Percentiles rank a stretch among this genome's conserved stretches.
Conservation (phyloP, 2,797 vertebrate genomes). For the Loris lydekkerianus region DNA sequence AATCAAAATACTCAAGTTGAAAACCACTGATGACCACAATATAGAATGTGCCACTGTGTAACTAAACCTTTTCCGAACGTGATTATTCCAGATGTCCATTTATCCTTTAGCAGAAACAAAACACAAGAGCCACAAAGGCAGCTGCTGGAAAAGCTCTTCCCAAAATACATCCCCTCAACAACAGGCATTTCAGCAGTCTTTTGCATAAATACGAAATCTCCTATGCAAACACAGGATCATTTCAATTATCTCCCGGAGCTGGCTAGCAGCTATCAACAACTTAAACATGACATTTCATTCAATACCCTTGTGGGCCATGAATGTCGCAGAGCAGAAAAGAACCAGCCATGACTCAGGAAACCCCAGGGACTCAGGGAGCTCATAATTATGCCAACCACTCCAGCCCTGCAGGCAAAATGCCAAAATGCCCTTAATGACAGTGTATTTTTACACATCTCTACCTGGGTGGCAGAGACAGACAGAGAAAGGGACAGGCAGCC, state of each 20-base stretch:
- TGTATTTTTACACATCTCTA: conserved; percentile 65
- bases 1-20: conserved; percentile 21
- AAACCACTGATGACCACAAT: background rate
- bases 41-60: background rate
- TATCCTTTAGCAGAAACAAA: conserved; percentile 16
- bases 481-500: conserved; percentile 38
- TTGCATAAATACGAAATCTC: conserved; percentile 64
- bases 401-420: conserved; percentile 17
- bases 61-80: background rate
- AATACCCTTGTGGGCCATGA: background rate
- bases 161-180: conserved; percentile 46
- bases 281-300: conserved; percentile 51
- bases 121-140: conserved; percentile 14
- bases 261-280: conserved; percentile 30
- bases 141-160: conserved; percentile 55
- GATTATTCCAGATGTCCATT: background rate
- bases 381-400: background rate
- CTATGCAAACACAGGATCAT: conserved; percentile 52
- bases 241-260: conserved; percentile 51
- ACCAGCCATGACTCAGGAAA: background rate
- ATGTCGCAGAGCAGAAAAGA: background rate
- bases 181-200: background rate
- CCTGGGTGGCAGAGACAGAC: conserved; percentile 54
- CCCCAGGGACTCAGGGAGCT: conserved; percentile 33
- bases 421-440: conserved; percentile 46